A percentile compares a stretch with the other conserved stretches of the same genome.
Evolutionary conservation across 2,888 invertebrate genomes (phyloP).

Genomic region (Timema podura): DNA sequence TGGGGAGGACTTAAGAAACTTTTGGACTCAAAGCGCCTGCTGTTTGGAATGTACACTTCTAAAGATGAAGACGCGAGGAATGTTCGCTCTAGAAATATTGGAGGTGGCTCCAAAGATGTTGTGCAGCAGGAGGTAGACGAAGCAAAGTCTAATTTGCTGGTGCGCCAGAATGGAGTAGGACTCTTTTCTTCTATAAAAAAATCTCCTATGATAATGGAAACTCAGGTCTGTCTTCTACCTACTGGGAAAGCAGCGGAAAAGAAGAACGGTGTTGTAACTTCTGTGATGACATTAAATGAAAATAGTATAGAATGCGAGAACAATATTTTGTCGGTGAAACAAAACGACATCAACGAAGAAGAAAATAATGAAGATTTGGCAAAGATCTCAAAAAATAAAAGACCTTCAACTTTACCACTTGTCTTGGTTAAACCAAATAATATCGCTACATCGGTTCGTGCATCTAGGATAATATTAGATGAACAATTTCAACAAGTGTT

Average conservation of each 20-base stretch:
- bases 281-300: constrained; percentile 50
- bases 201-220: constrained; percentile 43
- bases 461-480: constrained; percentile 62
- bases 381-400: constrained; percentile 28
- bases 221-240: constrained; percentile 37
- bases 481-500: constrained; percentile 75
- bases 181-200: constrained; percentile 21
- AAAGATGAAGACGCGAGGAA: background rate
- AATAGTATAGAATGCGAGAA: constrained; percentile 42
- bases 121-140: constrained; percentile 24
- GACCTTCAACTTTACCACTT: constrained; percentile 49
- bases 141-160: constrained; percentile 31
- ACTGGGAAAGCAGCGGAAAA: constrained; percentile 41
- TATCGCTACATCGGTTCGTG: constrained; percentile 28
- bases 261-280: constrained; percentile 41
- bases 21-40: constrained; percentile 39
- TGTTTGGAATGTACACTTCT: constrained; percentile 22
- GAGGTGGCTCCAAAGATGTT: constrained; percentile 10
- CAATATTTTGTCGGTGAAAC: constrained; percentile 35
- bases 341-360: constrained; percentile 38
- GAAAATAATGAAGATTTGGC: constrained; percentile 24
- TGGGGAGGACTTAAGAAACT: constrained; percentile 53
- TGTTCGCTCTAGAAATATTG: constrained; percentile 8
- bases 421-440: constrained; percentile 31
- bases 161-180: constrained; percentile 20